These are phyloP conservation scores for Sprattus sprattus DNA, from an alignment of 2,113 vertebrate species.

Conservation along the genomic window DNA sequence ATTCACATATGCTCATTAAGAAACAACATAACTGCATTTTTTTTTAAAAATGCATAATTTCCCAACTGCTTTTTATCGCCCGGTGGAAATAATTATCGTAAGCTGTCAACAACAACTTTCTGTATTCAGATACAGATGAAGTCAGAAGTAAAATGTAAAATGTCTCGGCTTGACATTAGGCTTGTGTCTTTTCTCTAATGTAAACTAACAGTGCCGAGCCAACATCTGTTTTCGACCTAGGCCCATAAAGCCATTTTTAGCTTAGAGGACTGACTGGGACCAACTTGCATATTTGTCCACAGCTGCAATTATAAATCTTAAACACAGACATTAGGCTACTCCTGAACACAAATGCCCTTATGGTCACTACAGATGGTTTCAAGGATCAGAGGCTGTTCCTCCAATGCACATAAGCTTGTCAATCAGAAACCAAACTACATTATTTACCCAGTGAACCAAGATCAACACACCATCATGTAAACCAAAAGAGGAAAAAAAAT, in stretches of 20 bases:
- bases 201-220: background rate
- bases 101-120: background rate
- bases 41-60: background rate
- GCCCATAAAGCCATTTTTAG: background rate
- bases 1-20: background rate
- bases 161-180: background rate
- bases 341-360: slow-evolving; percentile 10
- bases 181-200: background rate
- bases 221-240: background rate
- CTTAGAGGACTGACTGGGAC: background rate
- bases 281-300: background rate
- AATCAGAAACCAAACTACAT: slow-evolving; percentile 38
- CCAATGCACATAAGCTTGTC: slow-evolving; percentile 37
- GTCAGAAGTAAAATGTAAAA: background rate
- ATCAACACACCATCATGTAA: slow-evolving; percentile 23
- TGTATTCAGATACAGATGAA: background rate
- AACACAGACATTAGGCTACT: background rate
- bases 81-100: background rate
- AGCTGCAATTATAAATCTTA: slow-evolving; percentile 12
- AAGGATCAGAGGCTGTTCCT: slow-evolving; percentile 35
- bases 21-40: background rate
- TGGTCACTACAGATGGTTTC: slow-evolving; percentile 22
- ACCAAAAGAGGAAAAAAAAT: slow-evolving; percentile 8
- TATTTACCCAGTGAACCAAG: slow-evolving; percentile 35
- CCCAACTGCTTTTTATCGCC: background rate